Evolutionary conservation across 2,113 vertebrate species (phyloP).

Genomic region (Galbula dea): DNA sequence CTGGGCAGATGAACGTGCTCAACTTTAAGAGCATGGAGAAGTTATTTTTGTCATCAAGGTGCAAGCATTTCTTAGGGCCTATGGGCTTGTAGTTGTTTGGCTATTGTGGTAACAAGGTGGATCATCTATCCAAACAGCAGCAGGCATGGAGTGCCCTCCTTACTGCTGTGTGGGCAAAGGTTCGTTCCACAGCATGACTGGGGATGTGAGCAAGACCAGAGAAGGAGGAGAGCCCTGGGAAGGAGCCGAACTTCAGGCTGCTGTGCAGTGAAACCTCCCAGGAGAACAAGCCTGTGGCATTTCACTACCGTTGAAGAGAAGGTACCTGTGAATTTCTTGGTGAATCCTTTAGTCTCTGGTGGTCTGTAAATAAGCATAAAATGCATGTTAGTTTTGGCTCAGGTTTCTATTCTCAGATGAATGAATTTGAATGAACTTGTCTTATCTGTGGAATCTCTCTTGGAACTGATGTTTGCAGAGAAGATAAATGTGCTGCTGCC

Average conservation of each 20-base stretch:
- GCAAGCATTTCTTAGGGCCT: not conserved
- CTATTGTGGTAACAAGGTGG: not conserved
- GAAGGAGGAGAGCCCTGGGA: not conserved
- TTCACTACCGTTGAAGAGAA: not conserved
- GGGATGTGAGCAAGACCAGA: not conserved
- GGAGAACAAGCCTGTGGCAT: not conserved
- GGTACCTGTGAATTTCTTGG: slow-evolving; percentile 54
- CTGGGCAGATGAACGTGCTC: not conserved
- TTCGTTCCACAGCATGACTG: not conserved
- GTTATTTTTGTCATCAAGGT: not conserved
- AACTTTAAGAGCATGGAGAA: not conserved
- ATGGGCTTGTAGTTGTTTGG: not conserved
- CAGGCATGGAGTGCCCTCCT: not conserved
- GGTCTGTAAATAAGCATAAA: slow-evolving; percentile 69
- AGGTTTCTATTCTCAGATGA: slow-evolving; percentile 64
- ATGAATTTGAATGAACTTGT: slow-evolving; percentile 69
- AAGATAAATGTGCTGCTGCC: slow-evolving; percentile 68
- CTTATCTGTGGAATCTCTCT: slow-evolving; percentile 65
- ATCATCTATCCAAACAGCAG: not conserved
- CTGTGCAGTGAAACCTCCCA: not conserved
- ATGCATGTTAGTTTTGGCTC: slow-evolving; percentile 67
- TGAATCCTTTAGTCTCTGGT: slow-evolving; percentile 65
- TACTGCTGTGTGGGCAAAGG: not conserved
- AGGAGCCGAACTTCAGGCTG: not conserved
- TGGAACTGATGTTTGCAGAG: slow-evolving; percentile 64